These are phyloP conservation scores for Sinella curviseta DNA, from an alignment of 1,140 invertebrate species.

Conservation along the genomic window DNA sequence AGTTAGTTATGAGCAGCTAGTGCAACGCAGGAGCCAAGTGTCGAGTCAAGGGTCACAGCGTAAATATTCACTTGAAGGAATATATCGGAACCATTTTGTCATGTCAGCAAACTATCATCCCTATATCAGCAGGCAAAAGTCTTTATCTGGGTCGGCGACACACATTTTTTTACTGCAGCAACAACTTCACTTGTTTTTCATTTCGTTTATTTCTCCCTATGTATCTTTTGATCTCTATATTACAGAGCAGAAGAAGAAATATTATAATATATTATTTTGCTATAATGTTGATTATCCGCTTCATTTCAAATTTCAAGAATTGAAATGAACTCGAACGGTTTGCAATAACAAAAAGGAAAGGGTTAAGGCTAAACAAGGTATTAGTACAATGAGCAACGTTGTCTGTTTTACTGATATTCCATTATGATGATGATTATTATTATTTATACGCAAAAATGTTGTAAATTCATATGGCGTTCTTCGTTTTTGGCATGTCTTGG, in stretches of 20 bases:
- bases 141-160: background rate
- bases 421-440: no score
- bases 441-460: background rate
- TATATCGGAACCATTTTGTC: no score
- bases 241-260: background rate
- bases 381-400: background rate
- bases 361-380: no score
- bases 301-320: background rate
- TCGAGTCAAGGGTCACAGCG: no score
- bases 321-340: background rate
- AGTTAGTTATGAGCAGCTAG: no score
- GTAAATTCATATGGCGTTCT: background rate
- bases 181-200: background rate
- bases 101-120: background rate
- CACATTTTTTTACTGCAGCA: background rate
- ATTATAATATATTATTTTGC: background rate
- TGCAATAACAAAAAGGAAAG: background rate
- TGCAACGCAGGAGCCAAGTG: no score
- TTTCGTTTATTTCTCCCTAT: background rate
- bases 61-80: no score
- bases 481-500: background rate
- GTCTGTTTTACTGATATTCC: background rate
- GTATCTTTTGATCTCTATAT: background rate
- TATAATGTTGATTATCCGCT: background rate
- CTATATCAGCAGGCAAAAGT: background rate